These are phyloP conservation scores for Nesidiocoris tenuis DNA, from an alignment of 2,888 invertebrate species.

Conservation along the genomic window DNA sequence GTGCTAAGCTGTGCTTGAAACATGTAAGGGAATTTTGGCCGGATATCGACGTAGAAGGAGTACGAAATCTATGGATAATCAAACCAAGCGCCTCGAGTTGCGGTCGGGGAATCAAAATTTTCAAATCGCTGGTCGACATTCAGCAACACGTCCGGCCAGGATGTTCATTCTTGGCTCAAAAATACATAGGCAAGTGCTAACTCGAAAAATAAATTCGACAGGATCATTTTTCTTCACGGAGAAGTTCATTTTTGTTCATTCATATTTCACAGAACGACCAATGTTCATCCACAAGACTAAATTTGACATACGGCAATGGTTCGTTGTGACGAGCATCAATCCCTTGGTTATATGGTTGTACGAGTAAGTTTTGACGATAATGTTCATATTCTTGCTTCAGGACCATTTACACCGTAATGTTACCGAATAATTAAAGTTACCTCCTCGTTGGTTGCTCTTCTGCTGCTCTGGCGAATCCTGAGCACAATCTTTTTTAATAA, in stretches of 20 bases:
- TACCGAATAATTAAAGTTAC: not conserved
- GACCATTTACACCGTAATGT: not conserved
- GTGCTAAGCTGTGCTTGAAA: slow-evolving; percentile 64
- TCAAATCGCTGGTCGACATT: slow-evolving; percentile 84
- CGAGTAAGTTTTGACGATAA: slow-evolving; percentile 61
- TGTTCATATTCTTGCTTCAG: not conserved
- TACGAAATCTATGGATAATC: slow-evolving; percentile 88
- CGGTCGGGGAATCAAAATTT: slow-evolving; percentile 83
- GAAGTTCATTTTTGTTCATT: not conserved
- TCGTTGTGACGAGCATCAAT: slow-evolving; percentile 84
- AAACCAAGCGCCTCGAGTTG: slow-evolving; percentile 93
- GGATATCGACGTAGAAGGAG: slow-evolving; percentile 80
- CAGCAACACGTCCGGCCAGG: slow-evolving; percentile 62
- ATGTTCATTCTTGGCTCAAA: slow-evolving; percentile 86
- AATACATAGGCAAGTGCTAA: slow-evolving; percentile 77
- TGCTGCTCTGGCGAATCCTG: too few species aligned
- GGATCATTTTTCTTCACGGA: not conserved
- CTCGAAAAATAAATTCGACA: not conserved
- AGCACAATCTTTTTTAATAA: too few species aligned
- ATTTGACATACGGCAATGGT: slow-evolving; percentile 95
- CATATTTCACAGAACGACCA: slow-evolving; percentile 70
- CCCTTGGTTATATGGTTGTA: slow-evolving; percentile 92
- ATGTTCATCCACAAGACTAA: slow-evolving; percentile 85
- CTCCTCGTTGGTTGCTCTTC: too few species aligned
- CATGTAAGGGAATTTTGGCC: slow-evolving; percentile 74